Conservation (phyloP, 1,140 invertebrate species). For the Cydia fagiglandana region DNA sequence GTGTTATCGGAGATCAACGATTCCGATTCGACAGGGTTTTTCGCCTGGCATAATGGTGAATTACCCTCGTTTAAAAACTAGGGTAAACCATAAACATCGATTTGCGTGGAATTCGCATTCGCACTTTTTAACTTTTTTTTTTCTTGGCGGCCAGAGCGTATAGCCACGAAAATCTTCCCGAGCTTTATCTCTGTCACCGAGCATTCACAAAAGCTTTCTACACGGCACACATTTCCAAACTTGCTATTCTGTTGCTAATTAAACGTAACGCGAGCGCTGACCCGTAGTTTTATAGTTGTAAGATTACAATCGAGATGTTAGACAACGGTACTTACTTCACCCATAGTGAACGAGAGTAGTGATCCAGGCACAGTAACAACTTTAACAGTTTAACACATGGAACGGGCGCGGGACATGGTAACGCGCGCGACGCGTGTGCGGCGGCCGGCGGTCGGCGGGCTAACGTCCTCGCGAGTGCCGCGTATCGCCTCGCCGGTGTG, state of each 20-base stretch:
- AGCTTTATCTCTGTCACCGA: not conserved
- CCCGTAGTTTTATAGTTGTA: slow-evolving; percentile 12
- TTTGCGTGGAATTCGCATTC: not conserved
- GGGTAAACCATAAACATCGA: slow-evolving; percentile 2
- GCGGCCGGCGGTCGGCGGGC: slow-evolving; percentile 56
- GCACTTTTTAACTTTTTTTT: slow-evolving; percentile 1
- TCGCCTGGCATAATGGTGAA: not conserved
- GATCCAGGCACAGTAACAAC: slow-evolving; percentile 47
- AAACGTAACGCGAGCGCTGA: slow-evolving; percentile 12
- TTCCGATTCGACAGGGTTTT: slow-evolving; percentile 1
- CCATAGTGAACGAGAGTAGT: slow-evolving; percentile 55
- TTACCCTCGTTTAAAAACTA: slow-evolving; percentile 7
- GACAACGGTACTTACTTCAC: slow-evolving; percentile 69
- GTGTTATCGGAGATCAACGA: not conserved
- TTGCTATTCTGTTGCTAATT: slow-evolving; percentile 10
- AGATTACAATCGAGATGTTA: slow-evolving; percentile 32
- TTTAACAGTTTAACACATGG: slow-evolving; percentile 33
- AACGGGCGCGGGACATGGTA: not conserved
- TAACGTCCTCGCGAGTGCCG: slow-evolving; percentile 61
- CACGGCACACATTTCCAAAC: not conserved
- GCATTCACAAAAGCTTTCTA: slow-evolving; percentile 19
- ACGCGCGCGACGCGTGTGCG: slow-evolving; percentile 45
- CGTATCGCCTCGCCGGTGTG: slow-evolving; percentile 35
- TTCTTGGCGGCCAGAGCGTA: not conserved
- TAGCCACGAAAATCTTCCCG: not conserved